A percentile compares a stretch with the other conserved stretches of the same genome.
Evolutionary conservation across 2,113 vertebrate genomes (phyloP).

Genomic region (Serilophus lunatus): DNA sequence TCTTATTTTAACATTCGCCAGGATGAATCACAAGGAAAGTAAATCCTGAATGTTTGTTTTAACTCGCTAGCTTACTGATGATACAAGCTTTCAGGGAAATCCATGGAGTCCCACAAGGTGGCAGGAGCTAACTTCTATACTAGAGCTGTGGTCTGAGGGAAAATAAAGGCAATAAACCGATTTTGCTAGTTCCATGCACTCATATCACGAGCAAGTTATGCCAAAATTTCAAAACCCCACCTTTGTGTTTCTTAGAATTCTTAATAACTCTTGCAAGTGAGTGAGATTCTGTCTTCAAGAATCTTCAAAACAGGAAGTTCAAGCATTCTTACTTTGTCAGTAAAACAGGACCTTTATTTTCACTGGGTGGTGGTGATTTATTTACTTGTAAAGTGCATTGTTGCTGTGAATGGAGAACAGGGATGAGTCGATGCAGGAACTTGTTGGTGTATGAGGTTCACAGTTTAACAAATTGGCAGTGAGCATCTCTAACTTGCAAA

Average conservation of each 20-base stretch:
- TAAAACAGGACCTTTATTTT: not conserved
- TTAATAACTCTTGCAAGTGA: not conserved
- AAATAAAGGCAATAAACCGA: not conserved
- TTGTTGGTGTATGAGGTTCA: not conserved
- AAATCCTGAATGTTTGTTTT: not conserved
- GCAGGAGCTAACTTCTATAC: conserved; percentile 40
- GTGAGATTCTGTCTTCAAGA: not conserved
- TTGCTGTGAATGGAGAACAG: not conserved
- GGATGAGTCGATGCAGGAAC: not conserved
- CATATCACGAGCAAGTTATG: not conserved
- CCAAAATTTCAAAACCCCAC: not conserved
- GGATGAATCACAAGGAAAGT: not conserved
- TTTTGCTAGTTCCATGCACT: not conserved
- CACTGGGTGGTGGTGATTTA: not conserved
- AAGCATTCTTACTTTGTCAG: not conserved
- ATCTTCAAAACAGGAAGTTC: not conserved
- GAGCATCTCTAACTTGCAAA: not conserved
- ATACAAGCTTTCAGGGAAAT: not conserved
- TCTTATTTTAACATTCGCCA: not conserved
- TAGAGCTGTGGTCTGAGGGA: not conserved
- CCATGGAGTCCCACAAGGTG: conserved; percentile 51
- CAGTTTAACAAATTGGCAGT: not conserved
- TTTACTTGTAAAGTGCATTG: not conserved
- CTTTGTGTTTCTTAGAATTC: not conserved
- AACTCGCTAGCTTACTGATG: not conserved